Evolutionary conservation across 2,888 invertebrate genomes (phyloP), one percentile per base, ranked within the genome.

Genomic region (Agrypnus murinus): DNA sequence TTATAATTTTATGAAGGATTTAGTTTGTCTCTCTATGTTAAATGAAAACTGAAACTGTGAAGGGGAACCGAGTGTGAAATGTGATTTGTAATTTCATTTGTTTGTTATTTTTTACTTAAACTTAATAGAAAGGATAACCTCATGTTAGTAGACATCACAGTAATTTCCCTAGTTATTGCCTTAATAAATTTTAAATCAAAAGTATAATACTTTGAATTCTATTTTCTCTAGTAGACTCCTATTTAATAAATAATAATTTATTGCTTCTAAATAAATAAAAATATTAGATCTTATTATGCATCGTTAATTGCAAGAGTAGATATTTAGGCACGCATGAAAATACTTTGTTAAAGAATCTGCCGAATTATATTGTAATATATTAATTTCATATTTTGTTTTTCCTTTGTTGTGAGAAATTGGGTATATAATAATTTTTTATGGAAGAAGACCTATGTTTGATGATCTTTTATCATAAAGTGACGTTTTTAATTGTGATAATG

Each of bases 401-500:
- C 43, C 1, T n/a, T 12, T 25, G 25, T 31, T n/a, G 25, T n/a
- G 12, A 25, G 17, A n/a, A n/a, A n/a, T n/a, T n/a, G n/a, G 12
- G 10, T 50, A 17, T 19, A 3, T n/a, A 50, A 25, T 7, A 8
- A 50, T 7, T 12, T 19, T 8, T 17, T 50, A 19, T 50, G 9
- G 50, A 50, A 14, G 36, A 36, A 36, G 36, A 55, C 32, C 17
- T 55, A 36, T 57, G 14, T 65, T 25, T 5, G 5, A 5, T 5
- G 25, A 25, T 25, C 25, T 25, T 25, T 34, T 65, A 58, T 34
- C 46, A 46, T 65, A 57, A 58, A 55, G 67, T 60, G 60, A 67
- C 46, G 60, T 67, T 68, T 68, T 45, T 58, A 14, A 68, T 68
- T 68, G 68, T 68, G 68, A 68, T 68, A 68, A 67, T 67, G 31